Percentiles rank a stretch among this genome's conserved stretches.
Conservation (phyloP, 1,140 invertebrate genomes). For the Forficula auricularia region DNA sequence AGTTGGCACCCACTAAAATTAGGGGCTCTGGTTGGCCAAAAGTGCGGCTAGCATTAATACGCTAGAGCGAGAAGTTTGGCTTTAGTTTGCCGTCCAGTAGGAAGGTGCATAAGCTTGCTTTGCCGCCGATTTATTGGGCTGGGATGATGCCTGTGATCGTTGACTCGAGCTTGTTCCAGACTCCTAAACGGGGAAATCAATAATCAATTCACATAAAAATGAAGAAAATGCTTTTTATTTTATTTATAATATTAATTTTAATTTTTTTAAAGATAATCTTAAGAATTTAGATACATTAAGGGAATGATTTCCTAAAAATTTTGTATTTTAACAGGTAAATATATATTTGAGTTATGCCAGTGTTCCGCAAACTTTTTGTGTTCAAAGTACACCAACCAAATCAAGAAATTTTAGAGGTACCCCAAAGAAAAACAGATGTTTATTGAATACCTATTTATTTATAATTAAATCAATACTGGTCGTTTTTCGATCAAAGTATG, state of each 20-base stretch:
- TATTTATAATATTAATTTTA: slow-evolving; percentile 3
- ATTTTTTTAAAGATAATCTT: slow-evolving; percentile 3
- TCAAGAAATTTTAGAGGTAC: too few relatives aligned
- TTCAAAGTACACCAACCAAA: too few relatives aligned
- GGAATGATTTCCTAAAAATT: background rate
- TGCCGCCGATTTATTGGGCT: slow-evolving; percentile 41
- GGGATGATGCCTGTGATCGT: slow-evolving; percentile 43
- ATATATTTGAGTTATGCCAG: too few relatives aligned
- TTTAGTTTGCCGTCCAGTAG: slow-evolving; percentile 20
- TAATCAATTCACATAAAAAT: too few relatives aligned
- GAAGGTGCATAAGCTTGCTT: slow-evolving; percentile 36
- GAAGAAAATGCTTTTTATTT: slow-evolving; percentile 6
- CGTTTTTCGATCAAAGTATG: too few relatives aligned
- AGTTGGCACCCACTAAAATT: slow-evolving; percentile 2
- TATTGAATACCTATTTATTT: too few relatives aligned
- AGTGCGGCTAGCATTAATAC: background rate
- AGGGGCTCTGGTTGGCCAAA: background rate
- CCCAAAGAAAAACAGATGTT: too few relatives aligned
- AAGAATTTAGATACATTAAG: background rate
- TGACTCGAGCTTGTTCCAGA: slow-evolving; percentile 43
- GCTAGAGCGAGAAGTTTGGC: too few relatives aligned
- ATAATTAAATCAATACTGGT: too few relatives aligned
- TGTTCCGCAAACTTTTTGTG: too few relatives aligned
- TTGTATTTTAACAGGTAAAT: too few relatives aligned
- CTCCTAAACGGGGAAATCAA: slow-evolving; percentile 34